Base-by-base conservation (phyloP, 2,888 invertebrate species). In the Erebia aethiops region DNA sequence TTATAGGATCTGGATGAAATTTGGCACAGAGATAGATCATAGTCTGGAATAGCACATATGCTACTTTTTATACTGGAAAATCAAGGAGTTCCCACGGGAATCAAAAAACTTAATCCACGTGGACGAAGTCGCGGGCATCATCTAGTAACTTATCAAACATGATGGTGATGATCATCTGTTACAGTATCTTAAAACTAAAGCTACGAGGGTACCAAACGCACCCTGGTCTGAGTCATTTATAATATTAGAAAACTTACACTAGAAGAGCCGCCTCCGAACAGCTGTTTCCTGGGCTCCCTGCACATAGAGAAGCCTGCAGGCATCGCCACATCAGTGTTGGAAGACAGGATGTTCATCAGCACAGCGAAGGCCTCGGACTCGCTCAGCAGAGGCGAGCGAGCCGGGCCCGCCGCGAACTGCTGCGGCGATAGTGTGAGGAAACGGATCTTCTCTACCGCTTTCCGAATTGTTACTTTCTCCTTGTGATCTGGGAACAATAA, bases 391-490 rank as follows among this genome's bases (percentile, higher is more conserved):
- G 94, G 90, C 14, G 97, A 97, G 65, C 95, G 94, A 0, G 96
- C 97, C 0, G 97, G 97, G 0, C 97, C 97, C 80, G 96, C 96
- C 0, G 97, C 97, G 85, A 98, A 97, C 89, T 97, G 96, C 83
- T 97, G 95, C 0, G 97, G 96, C 0, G 95, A 95, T 77, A 98
- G 89, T 0, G 97, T 97, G 13, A 97, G 92, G 87, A 97, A 97
- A 35, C 97, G 94, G 73, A 98, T 96, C 87, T 97, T 96, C 81
- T 95, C 95, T 1, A 97, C 92, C 0, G 96, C 96, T 78, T 95
- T 95, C 2, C 96, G 92, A 70, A 96, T 90, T 18, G 94, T 91
- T 11, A 82, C 82, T 74, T 86, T 88, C 54, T 86, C 85, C 74
- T 86, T 89, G 46, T 70, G 69, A 14, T 85, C 88, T 26, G 26